Conservation (phyloP, 2,888 invertebrate genomes). For the Cryptus viduatorius region DNA sequence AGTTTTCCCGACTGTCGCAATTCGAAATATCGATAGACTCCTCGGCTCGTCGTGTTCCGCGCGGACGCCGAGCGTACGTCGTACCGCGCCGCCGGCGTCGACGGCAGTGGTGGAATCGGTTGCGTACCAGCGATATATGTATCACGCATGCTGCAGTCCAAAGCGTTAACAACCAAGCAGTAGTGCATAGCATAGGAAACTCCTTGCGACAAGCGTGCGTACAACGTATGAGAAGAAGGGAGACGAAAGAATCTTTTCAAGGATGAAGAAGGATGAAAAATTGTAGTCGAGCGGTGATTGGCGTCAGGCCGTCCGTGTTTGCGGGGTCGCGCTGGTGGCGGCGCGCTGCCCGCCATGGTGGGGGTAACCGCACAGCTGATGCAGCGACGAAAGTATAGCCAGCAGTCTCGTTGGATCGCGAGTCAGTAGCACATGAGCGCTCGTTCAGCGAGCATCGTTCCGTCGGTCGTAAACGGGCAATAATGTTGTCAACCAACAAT, state of each 20-base stretch:
- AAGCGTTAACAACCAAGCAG: neutral
- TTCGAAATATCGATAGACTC: too few species aligned
- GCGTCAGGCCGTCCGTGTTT: constrained; percentile 21
- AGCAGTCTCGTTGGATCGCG: constrained; percentile 81
- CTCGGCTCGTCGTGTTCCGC: too few species aligned
- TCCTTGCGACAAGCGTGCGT: neutral
- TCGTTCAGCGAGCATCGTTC: constrained; percentile 84
- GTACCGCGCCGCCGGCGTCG: constrained; percentile 32
- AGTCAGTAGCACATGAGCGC: constrained; percentile 85
- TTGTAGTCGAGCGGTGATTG: constrained; percentile 19
- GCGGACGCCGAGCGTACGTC: constrained; percentile 9
- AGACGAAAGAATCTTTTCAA: constrained; percentile 64
- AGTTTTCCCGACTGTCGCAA: too few species aligned
- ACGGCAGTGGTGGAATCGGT: constrained; percentile 36
- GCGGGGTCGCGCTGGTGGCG: constrained; percentile 6
- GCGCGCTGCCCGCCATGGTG: constrained; percentile 50
- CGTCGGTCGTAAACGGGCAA: constrained; percentile 73
- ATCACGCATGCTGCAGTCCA: constrained; percentile 14
- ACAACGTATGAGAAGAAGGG: constrained; percentile 22
- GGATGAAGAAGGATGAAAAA: constrained; percentile 65
- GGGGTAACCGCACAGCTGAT: constrained; percentile 87
- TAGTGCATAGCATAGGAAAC: neutral
- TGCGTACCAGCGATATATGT: constrained; percentile 29
- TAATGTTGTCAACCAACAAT: constrained; percentile 78
- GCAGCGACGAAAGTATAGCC: constrained; percentile 86